These are phyloP conservation scores for Scelioninae gen. 1 DNA, from an alignment of 2,888 invertebrate genomes.

Conservation along the genomic window DNA sequence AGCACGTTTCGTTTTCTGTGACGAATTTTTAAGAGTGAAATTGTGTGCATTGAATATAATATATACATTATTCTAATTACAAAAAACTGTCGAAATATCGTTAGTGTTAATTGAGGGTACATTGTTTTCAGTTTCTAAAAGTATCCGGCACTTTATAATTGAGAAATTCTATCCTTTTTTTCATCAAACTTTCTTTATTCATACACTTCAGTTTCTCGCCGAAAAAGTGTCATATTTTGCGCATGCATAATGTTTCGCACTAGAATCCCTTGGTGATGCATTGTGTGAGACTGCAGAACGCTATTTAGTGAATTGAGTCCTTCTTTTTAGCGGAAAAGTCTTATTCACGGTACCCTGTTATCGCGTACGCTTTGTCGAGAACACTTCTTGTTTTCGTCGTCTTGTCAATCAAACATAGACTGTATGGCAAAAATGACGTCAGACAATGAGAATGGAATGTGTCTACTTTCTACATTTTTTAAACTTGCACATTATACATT, in stretches of 20 bases:
- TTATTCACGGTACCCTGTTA: slow-evolving; percentile 24
- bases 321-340: slow-evolving; percentile 41
- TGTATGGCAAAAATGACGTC: too few relatives aligned
- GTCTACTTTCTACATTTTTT: neutral
- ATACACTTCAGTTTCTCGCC: neutral
- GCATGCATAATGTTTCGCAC: slow-evolving; percentile 9
- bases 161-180: neutral
- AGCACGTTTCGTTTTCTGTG: too few relatives aligned
- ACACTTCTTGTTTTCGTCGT: slow-evolving; percentile 9
- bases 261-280: slow-evolving; percentile 38
- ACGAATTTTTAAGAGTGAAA: too few relatives aligned
- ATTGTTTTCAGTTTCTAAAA: neutral
- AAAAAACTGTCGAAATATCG: neutral
- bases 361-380: slow-evolving; percentile 13
- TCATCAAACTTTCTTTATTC: neutral
- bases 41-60: too few relatives aligned
- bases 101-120: neutral
- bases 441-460: too few relatives aligned
- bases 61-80: neutral
- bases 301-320: slow-evolving; percentile 41
- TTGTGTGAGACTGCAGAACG: slow-evolving; percentile 38
- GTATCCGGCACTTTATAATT: slow-evolving; percentile 10
- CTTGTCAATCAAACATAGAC: slow-evolving; percentile 29
- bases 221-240: slow-evolving; percentile 40
- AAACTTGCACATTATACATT: too few relatives aligned